These are phyloP conservation scores for Hermaeophaga mercurialis DNA, from an alignment of 2,888 invertebrate genomes.

Conservation along the genomic window DNA sequence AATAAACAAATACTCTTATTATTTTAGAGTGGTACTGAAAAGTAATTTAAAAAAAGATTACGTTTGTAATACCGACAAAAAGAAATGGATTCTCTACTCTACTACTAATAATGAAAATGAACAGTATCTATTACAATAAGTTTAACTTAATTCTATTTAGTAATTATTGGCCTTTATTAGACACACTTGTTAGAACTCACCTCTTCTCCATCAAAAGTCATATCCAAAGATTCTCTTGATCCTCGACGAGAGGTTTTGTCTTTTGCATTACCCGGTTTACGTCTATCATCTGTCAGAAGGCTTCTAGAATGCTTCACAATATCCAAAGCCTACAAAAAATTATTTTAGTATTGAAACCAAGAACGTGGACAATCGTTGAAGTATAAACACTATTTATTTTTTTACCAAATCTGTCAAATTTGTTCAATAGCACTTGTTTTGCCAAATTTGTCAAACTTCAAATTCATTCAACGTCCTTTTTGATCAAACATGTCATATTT, in stretches of 20 bases:
- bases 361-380: too few species aligned
- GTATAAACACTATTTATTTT: too few species aligned
- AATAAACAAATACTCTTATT: too few species aligned
- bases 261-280: constrained; percentile 54
- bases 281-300: constrained; percentile 66
- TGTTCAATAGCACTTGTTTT: too few species aligned
- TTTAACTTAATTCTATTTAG: constrained; percentile 21
- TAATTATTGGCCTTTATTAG: constrained; percentile 14
- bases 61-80: background rate
- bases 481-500: too few species aligned
- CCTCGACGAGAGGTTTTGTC: constrained; percentile 71
- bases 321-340: constrained; percentile 77
- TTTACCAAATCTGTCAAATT: too few species aligned
- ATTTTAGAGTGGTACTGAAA: constrained; percentile 10
- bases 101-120: constrained; percentile 27
- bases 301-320: constrained; percentile 91
- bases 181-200: constrained; percentile 56
- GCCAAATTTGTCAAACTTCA: too few species aligned
- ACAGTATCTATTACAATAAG: constrained; percentile 26
- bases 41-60: constrained; percentile 3
- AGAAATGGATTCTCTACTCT: constrained; percentile 15
- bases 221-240: constrained; percentile 74
- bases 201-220: constrained; percentile 76
- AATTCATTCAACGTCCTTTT: too few species aligned
- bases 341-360: too few species aligned